These are phyloP conservation scores for Poecile atricapillus DNA, from an alignment of 2,113 vertebrate genomes.

Conservation along the genomic window DNA sequence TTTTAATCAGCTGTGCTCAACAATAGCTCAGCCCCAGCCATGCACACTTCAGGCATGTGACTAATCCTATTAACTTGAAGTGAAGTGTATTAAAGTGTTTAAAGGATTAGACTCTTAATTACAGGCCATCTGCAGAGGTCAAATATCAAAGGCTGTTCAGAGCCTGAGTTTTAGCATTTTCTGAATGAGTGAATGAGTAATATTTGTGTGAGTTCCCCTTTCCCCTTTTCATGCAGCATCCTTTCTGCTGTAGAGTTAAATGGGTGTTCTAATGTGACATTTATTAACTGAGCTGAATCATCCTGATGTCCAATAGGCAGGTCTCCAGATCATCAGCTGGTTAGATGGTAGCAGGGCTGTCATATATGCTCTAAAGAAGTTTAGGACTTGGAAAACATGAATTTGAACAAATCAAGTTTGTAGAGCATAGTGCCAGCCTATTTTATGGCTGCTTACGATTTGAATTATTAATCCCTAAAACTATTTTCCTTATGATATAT, in stretches of 20 bases:
- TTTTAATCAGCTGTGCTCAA: not conserved
- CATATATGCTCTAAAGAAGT: not conserved
- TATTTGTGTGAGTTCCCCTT: not conserved
- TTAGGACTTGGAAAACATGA: not conserved
- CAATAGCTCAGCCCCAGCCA: not conserved
- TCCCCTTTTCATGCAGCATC: not conserved
- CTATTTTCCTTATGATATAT: not conserved
- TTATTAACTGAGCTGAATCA: not conserved
- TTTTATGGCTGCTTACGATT: not conserved
- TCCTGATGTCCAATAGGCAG: not conserved
- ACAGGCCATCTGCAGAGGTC: conserved; percentile 25
- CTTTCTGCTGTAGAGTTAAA: not conserved
- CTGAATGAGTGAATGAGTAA: conserved; percentile 16
- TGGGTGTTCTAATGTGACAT: not conserved
- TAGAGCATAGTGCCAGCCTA: not conserved
- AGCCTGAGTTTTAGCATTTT: conserved; percentile 17
- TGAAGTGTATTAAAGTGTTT: conserved; percentile 29
- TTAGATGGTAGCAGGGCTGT: not conserved
- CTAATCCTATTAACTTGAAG: conserved; percentile 31
- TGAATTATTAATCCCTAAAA: not conserved
- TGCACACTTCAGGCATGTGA: not conserved
- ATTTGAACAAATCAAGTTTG: not conserved
- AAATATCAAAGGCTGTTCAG: conserved; percentile 33
- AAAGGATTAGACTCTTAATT: conserved; percentile 48
- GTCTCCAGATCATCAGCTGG: not conserved